Conservation (phyloP, 2,113 vertebrate species). For the Solea senegalensis region DNA sequence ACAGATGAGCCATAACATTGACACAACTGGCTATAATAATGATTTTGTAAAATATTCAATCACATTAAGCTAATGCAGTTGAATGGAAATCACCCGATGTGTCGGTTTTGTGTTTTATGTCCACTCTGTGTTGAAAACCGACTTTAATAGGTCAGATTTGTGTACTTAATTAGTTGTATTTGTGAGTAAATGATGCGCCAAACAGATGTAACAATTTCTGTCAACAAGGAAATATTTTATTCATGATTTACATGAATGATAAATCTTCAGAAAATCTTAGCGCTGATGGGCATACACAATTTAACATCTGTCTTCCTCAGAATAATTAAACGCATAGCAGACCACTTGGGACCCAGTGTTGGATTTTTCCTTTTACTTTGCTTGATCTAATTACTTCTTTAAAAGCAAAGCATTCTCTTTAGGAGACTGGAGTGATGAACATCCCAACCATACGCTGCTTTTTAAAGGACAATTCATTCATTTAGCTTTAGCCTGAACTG, state of each 20-base stretch:
- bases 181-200: constrained; percentile 66
- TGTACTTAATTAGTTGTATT: constrained; percentile 58
- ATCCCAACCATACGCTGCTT: constrained; percentile 9
- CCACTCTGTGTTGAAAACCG: constrained; percentile 31
- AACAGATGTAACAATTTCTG: constrained; percentile 82
- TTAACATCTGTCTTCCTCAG: constrained; percentile 83
- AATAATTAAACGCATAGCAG: constrained; percentile 79
- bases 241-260: constrained; percentile 85
- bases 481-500: constrained; percentile 31
- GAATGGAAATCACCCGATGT: background rate
- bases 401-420: constrained; percentile 67
- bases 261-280: constrained; percentile 83
- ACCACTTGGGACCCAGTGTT: constrained; percentile 71
- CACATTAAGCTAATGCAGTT: background rate
- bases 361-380: constrained; percentile 73
- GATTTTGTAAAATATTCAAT: background rate
- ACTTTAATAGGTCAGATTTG: constrained; percentile 64
- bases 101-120: constrained; percentile 17
- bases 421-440: constrained; percentile 55
- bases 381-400: constrained; percentile 76
- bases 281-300: constrained; percentile 85
- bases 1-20: background rate
- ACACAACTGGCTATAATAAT: background rate
- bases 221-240: constrained; percentile 84
- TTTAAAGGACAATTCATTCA: constrained; percentile 13